Base-by-base conservation (phyloP, 1,140 invertebrate genomes). In the Leptoteleia sp. region DNA sequence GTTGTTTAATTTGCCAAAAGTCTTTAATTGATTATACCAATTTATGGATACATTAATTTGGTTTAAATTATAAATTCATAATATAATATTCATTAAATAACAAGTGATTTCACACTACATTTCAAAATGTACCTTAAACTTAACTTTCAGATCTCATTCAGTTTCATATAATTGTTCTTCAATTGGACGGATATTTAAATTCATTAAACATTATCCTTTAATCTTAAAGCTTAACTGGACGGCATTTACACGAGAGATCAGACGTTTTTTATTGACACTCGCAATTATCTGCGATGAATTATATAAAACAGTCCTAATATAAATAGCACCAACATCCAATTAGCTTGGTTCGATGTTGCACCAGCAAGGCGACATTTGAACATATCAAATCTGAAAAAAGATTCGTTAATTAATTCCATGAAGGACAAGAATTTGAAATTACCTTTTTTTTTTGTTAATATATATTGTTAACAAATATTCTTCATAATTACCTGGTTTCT, bases 301-400 rank as follows among this genome's bases (percentile, higher is more conserved):
- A 65, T 65, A 42, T 81, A 83, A 42, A 83, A 82, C 13, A 82
- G 37, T 31, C 76, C 62, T 54, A 87, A 38, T 4, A 85, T 31
- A 2, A 87, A 45, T n/a, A 91, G 13, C 81, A 87, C 71, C 86
- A 84, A 83, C 13, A 85, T 35, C 81, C 79, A 85, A 64, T 91
- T 91, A 61, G 90, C 88, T 86, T 92, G 88, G 16, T 92, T 87
- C 4, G 90, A 90, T 0, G 92, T 87, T 3, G 95, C 96, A 12
- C 94, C 95, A 4, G 97, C 97, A 68, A 98, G 90, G 17, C 97
- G 92, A 86, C 97, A 99, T 82, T 96, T 96, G 83, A 96, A 96
- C 93, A 96, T 95, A 84, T 96, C 94, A 77, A 94, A 96, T 80
- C 92, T 93, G 11, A 38, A 57, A 68, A 11, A 12, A 6, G 22